These are phyloP conservation scores for Dryoscopus gambensis DNA, from an alignment of 2,113 vertebrate species.

Conservation along the genomic window DNA sequence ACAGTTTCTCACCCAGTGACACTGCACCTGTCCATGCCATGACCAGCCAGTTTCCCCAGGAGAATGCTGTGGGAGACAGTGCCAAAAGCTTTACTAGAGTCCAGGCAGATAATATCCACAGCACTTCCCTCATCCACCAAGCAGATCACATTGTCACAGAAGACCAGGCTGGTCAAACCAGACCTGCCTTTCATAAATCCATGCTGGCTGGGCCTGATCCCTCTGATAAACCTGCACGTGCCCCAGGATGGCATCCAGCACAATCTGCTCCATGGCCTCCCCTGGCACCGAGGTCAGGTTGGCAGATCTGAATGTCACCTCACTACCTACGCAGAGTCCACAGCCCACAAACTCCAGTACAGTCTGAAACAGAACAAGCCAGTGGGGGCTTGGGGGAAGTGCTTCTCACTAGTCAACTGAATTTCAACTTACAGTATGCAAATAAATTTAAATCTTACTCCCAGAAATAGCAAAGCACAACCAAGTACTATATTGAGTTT, in stretches of 20 bases:
- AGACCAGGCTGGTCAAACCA: background rate
- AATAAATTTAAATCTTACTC: background rate
- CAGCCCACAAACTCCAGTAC: background rate
- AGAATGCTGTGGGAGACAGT: background rate
- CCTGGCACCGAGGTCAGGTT: background rate
- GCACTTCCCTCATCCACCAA: background rate
- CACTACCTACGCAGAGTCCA: background rate
- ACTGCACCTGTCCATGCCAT: background rate
- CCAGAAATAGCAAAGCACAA: background rate
- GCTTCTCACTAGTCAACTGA: background rate
- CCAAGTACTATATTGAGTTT: background rate
- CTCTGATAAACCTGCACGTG: fast-evolving
- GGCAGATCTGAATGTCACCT: background rate
- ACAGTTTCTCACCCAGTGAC: background rate
- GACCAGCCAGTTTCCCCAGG: background rate
- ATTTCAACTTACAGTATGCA: background rate
- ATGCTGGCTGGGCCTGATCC: background rate
- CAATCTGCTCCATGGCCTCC: background rate
- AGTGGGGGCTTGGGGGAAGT: background rate
- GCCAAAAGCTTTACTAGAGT: background rate
- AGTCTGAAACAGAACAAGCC: background rate
- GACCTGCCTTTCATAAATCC: background rate
- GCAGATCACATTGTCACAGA: background rate
- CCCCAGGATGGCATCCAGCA: background rate
- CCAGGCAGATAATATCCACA: background rate